Percentiles rank a stretch among this genome's conserved stretches.
Evolutionary conservation across 1,140 invertebrate species (phyloP).

Genomic region (Lasioglossum baleicum): DNA sequence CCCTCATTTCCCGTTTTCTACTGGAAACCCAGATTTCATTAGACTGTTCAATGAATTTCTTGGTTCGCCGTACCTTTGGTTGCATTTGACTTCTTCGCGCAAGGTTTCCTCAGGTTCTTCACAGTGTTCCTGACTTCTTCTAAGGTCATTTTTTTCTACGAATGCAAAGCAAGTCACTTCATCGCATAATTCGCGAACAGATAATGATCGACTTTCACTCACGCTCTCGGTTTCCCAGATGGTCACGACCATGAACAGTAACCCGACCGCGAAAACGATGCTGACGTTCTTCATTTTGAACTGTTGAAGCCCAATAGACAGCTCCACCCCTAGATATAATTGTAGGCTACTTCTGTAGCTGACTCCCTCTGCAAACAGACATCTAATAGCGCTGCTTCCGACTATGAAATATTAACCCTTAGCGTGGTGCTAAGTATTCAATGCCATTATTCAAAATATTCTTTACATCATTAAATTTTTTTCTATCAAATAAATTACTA

Average conservation of each 20-base stretch:
- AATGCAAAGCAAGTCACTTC: neutral
- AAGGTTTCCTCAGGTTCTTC: conserved; percentile 26
- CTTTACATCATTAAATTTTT: too few relatives aligned
- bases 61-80: conserved; percentile 26
- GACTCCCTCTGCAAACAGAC: too few relatives aligned
- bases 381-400: too few relatives aligned
- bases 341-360: neutral
- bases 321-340: neutral
- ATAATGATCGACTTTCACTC: conserved; percentile 22
- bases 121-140: conserved; percentile 1
- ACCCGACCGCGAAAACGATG: conserved; percentile 3
- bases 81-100: conserved; percentile 19
- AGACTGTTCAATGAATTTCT: too few relatives aligned
- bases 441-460: too few relatives aligned
- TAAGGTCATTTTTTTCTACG: conserved; percentile 48
- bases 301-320: too few relatives aligned
- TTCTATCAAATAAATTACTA: too few relatives aligned
- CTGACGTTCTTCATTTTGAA: neutral
- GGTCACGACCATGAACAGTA: conserved; percentile 6
- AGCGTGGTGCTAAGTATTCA: too few relatives aligned
- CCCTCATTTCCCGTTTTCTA: too few relatives aligned
- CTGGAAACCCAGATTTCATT: too few relatives aligned
- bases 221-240: conserved; percentile 49
- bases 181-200: neutral
- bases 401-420: too few relatives aligned